Evolutionary conservation across 2,797 vertebrate genomes (phyloP).

Genomic region (Spea hammondii): DNA sequence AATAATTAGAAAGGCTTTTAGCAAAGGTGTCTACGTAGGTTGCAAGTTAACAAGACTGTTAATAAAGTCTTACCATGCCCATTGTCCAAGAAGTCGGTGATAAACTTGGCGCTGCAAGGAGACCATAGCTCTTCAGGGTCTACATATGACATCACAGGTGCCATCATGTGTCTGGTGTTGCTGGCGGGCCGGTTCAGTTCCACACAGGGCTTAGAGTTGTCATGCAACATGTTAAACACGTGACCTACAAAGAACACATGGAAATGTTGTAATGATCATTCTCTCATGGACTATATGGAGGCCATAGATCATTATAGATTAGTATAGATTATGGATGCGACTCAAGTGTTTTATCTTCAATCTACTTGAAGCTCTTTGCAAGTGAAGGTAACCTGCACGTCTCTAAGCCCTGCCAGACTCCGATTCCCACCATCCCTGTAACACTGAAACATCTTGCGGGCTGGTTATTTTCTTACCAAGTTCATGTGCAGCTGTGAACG

Average conservation of each 20-base stretch:
- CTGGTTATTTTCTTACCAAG: conserved; percentile 59
- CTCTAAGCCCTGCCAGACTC: too few species aligned
- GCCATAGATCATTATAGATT: neutral
- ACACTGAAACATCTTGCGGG: too few species aligned
- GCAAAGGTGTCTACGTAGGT: too few species aligned
- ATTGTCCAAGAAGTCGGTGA: conserved; percentile 70
- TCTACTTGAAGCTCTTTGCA: neutral
- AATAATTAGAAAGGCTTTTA: too few species aligned
- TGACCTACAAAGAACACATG: conserved; percentile 57
- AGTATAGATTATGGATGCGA: neutral
- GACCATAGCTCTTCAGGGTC: conserved; percentile 70
- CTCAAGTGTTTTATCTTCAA: neutral
- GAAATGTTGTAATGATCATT: too few species aligned
- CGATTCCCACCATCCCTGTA: too few species aligned
- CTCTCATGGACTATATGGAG: too few species aligned
- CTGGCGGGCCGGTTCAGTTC: conserved; percentile 55
- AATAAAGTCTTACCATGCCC: conserved; percentile 61
- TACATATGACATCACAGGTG: conserved; percentile 66
- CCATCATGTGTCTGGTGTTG: conserved; percentile 62
- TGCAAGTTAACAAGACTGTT: neutral
- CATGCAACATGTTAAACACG: conserved; percentile 70
- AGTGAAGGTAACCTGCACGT: too few species aligned
- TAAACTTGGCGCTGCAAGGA: conserved; percentile 66
- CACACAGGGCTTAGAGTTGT: conserved; percentile 62
- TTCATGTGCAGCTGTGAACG: conserved; percentile 69